A percentile compares a stretch with the other conserved stretches of the same genome.
Conservation (phyloP, 2,888 invertebrate genomes). For the Troilus luridus region DNA sequence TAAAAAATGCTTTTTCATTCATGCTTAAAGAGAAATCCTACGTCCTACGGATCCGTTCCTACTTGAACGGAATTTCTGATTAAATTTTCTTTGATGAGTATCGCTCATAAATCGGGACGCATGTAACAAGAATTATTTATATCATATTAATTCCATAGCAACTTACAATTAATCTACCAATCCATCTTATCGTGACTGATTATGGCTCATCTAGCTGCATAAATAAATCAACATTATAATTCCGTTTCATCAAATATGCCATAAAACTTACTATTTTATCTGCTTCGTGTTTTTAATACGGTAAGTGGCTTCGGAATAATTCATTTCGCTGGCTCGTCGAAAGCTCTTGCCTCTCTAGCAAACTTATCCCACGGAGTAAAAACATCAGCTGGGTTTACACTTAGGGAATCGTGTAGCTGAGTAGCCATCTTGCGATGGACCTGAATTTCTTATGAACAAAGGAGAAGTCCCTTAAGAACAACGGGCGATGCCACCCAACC, state of each 20-base stretch:
- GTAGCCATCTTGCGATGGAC: background rate
- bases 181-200: too few relatives aligned
- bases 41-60: too few relatives aligned
- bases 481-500: background rate
- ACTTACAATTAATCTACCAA: too few relatives aligned
- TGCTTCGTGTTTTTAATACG: background rate
- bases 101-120: too few relatives aligned
- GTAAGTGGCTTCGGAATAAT: background rate
- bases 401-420: background rate
- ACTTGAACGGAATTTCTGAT: too few relatives aligned
- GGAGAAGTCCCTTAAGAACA: background rate
- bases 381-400: background rate
- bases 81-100: too few relatives aligned
- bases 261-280: background rate
- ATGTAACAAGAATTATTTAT: too few relatives aligned
- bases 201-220: too few relatives aligned
- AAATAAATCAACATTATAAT: too few relatives aligned
- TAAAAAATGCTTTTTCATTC: too few relatives aligned
- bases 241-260: background rate
- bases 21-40: too few relatives aligned
- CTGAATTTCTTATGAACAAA: slow-evolving; percentile 18
- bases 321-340: background rate
- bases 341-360: background rate
- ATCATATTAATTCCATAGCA: too few relatives aligned
- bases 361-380: background rate